A percentile compares a stretch with the other conserved stretches of the same genome.
phyloP scores from a whole-genome alignment of 1,140 invertebrate genomes.

The Drosophila funebris region DNA sequence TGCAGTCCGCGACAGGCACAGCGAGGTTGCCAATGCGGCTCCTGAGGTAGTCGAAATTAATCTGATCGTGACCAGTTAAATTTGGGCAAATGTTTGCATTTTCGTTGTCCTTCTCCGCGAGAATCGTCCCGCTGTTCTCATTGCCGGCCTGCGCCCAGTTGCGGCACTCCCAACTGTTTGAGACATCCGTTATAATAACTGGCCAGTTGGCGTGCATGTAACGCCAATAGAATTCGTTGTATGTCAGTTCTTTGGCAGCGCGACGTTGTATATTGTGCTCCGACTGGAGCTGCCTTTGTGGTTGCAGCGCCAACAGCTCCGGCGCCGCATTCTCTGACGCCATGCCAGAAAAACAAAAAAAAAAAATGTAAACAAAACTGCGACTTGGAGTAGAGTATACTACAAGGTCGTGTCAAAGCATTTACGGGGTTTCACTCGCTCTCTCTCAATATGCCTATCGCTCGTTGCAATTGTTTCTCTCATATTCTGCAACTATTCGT shows the following conservation, averaged over 20 bases:
- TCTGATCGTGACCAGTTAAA: slow-evolving; percentile 62
- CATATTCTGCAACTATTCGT: no score
- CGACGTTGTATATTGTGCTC: slow-evolving; percentile 27
- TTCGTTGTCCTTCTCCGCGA: slow-evolving; percentile 22
- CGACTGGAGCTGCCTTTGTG: neutral
- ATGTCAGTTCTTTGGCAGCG: slow-evolving; percentile 47
- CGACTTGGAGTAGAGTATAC: neutral
- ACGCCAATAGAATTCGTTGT: slow-evolving; percentile 86
- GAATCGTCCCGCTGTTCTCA: neutral
- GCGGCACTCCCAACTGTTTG: slow-evolving; percentile 86
- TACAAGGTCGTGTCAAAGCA: neutral
- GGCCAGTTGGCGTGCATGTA: slow-evolving; percentile 87
- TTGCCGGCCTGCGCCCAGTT: slow-evolving; percentile 84
- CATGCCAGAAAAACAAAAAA: slow-evolving; percentile 47
- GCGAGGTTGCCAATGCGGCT: slow-evolving; percentile 85
- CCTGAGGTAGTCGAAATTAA: slow-evolving; percentile 88
- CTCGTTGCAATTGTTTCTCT: neutral
- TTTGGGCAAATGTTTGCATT: slow-evolving; percentile 1
- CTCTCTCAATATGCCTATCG: neutral
- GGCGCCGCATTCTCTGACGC: slow-evolving; percentile 43
- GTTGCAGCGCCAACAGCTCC: slow-evolving; percentile 43
- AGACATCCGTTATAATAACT: slow-evolving; percentile 87
- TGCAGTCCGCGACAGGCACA: slow-evolving; percentile 92
- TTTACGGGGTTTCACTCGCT: neutral
- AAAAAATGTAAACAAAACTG: slow-evolving; percentile 47